A percentile compares a stretch with the other conserved stretches of the same genome.
Conservation (phyloP, 2,797 vertebrate species). For the Rhodeus uyekii region DNA sequence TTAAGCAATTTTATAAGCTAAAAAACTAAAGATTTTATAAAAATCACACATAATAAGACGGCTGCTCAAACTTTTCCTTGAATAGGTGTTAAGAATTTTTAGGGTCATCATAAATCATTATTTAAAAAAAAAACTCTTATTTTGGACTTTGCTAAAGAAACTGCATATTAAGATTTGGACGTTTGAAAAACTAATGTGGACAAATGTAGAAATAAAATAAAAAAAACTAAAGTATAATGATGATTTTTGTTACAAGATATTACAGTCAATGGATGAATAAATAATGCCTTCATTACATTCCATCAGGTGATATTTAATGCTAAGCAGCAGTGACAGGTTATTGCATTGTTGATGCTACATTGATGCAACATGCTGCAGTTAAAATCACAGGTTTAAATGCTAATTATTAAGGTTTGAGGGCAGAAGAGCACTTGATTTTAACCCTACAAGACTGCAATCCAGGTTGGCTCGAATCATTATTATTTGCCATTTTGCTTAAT, state of each 20-base stretch:
- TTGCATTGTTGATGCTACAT: conserved; percentile 17
- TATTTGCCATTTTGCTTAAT: conserved; percentile 50
- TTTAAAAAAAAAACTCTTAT: too few species aligned
- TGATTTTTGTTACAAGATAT: background rate
- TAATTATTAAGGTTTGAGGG: conserved; percentile 45
- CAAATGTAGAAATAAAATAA: background rate
- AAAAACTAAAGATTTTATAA: background rate
- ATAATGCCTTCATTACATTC: conserved; percentile 15
- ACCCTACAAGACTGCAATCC: conserved; percentile 48
- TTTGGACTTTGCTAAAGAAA: background rate
- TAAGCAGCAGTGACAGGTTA: conserved; percentile 13
- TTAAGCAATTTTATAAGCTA: background rate
- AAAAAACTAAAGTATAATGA: background rate
- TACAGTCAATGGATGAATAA: background rate
- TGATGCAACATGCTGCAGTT: conserved; percentile 16
- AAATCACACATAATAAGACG: background rate
- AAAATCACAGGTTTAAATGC: conserved; percentile 35
- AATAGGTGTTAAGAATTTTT: background rate
- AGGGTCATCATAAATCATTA: background rate
- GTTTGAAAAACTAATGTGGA: background rate
- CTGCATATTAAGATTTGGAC: background rate
- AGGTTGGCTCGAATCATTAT: conserved; percentile 46
- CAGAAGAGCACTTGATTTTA: conserved; percentile 48
- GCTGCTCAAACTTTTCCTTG: background rate
- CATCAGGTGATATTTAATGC: conserved; percentile 31